A percentile compares a stretch with the other conserved stretches of the same genome.
phyloP scores from a whole-genome alignment of 1,140 invertebrate genomes.

The Drosophila watanabei region DNA sequence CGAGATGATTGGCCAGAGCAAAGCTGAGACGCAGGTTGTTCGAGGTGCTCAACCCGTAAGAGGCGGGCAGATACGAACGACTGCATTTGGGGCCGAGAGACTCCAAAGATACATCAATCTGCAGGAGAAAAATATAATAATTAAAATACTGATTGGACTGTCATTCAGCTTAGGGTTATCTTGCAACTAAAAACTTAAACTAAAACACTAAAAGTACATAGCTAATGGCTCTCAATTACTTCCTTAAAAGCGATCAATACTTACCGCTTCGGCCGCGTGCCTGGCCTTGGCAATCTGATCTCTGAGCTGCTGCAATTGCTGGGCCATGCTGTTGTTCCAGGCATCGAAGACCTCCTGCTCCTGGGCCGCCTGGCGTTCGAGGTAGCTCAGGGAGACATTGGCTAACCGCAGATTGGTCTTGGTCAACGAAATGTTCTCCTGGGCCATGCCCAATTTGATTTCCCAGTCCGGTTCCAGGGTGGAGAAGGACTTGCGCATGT shows the following conservation, averaged over 20 bases:
- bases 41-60: slow-evolving; percentile 89
- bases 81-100: slow-evolving; percentile 89
- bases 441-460: slow-evolving; percentile 86
- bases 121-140: slow-evolving; percentile 50
- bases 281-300: slow-evolving; percentile 92
- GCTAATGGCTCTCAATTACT: neutral
- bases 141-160: too few relatives aligned
- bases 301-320: slow-evolving; percentile 89
- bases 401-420: slow-evolving; percentile 79
- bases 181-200: too few relatives aligned
- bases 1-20: slow-evolving; percentile 87
- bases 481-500: slow-evolving; percentile 86
- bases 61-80: slow-evolving; percentile 89
- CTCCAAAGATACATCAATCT: slow-evolving; percentile 93
- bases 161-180: neutral
- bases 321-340: slow-evolving; percentile 88
- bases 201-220: too few relatives aligned
- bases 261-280: slow-evolving; percentile 93
- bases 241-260: slow-evolving; percentile 41
- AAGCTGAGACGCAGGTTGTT: slow-evolving; percentile 90
- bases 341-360: slow-evolving; percentile 87
- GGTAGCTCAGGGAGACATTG: slow-evolving; percentile 86
- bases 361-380: slow-evolving; percentile 86
- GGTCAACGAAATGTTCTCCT: slow-evolving; percentile 81
- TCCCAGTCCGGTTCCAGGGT: slow-evolving; percentile 88